A percentile compares a stretch with the other conserved stretches of the same genome.
Evolutionary conservation across 1,140 invertebrate genomes (phyloP).

Genomic region (Leptinotarsa lineolata): DNA sequence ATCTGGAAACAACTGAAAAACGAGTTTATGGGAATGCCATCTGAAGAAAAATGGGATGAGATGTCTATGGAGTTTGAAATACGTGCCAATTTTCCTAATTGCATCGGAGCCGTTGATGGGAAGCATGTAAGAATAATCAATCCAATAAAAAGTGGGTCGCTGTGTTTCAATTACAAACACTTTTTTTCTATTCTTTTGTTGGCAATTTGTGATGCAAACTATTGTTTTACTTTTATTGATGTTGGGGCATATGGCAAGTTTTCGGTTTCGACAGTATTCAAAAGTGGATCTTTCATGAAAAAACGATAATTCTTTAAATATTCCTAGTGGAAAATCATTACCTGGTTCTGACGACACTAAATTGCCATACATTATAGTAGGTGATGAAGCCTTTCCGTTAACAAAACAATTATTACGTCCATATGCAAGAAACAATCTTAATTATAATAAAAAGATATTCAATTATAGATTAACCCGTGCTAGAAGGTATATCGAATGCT

Average conservation of each 20-base stretch:
- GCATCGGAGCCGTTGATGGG: too few relatives aligned
- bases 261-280: slow-evolving; percentile 55
- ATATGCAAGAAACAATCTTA: slow-evolving; percentile 51
- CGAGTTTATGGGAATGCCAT: too few relatives aligned
- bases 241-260: slow-evolving; percentile 52
- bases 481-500: slow-evolving; percentile 56
- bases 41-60: too few relatives aligned
- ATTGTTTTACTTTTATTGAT: slow-evolving; percentile 51
- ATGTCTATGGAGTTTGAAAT: too few relatives aligned
- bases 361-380: slow-evolving; percentile 46
- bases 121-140: too few relatives aligned
- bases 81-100: too few relatives aligned
- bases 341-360: slow-evolving; percentile 31
- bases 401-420: slow-evolving; percentile 51
- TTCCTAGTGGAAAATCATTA: slow-evolving; percentile 24
- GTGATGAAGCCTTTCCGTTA: slow-evolving; percentile 53
- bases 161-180: neutral
- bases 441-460: slow-evolving; percentile 52
- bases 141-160: too few relatives aligned
- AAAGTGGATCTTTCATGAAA: slow-evolving; percentile 40
- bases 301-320: slow-evolving; percentile 35
- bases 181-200: neutral
- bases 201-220: slow-evolving; percentile 1
- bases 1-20: too few relatives aligned
- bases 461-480: slow-evolving; percentile 57